Evolutionary conservation across 2,888 invertebrate species (phyloP), one percentile per base, ranked within the genome.

Genomic region (Spilarctia lutea): DNA sequence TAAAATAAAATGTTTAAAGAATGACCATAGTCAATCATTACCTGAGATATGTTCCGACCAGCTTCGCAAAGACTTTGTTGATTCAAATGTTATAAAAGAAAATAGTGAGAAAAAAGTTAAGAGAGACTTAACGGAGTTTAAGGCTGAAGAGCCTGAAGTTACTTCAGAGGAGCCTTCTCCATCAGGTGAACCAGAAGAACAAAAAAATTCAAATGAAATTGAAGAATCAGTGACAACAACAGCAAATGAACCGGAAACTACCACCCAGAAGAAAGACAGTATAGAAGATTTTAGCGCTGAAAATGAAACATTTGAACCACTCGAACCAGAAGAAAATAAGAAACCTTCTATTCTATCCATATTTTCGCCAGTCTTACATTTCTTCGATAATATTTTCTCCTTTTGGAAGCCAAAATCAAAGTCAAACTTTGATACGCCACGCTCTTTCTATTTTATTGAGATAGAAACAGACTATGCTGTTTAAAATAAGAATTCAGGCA

Each of bases 181-280:
- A 2, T 16, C 27, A 63, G 30, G 30, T 27, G 60, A 27, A 30
- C 3, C 3, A 30, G 27, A 63, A 30, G 30, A 27, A 63, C 45
- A 45, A 30, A 48, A 45, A 48, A 75, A 78, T 70, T 66, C 74
- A 20, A 74, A 68, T 33, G 73, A 76, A 35, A 24, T 27, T 10
- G 48, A 56, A 16, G 52, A 69, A 2, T 3, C 45, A 48, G 27
- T 48, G 2, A 16, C 4, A n/a, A n/a, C n/a, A n/a, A n/a, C n/a
- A n/a, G n/a, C n/a, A 60, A 7, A 39, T 45, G 20, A 48, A 20
- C 35, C 65, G 13, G 63, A 63, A 30, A 63, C 63, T 27, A 63
- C 27, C 3, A 27, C 60, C 27, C 3, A 6, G 30, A 2, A 63
- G 30, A 63, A 63, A 30, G 18, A 63, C 1, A 63, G 63, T 63